Evolutionary conservation across 2,113 vertebrate species (phyloP), one percentile per base, ranked within the genome.

Genomic region (Prietella phreatophila): DNA sequence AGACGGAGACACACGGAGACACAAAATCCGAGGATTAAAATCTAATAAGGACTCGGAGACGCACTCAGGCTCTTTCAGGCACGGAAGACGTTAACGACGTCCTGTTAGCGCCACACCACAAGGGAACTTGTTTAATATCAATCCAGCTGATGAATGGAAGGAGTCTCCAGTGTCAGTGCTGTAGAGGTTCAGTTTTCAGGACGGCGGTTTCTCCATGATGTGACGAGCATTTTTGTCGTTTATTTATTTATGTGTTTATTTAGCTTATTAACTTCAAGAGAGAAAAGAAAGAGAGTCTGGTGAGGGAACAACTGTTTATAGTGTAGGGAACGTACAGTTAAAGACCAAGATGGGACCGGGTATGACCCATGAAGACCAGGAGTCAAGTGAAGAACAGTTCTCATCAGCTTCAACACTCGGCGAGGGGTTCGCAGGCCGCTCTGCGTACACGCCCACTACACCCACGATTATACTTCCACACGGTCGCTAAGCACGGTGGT

Each of bases 11-110:
- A 85, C 73, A 88, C 58, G 42, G 60, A 88, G 84, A 82, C 86
- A 85, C 75, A 89, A 85, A 80, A n/a, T 65, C 65, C 22, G 73
- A 69, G 90, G 85, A 91, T 91, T 90, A 90, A 79, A 91, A 85
- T 83, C 67, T 56, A 88, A 76, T 91, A 91, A 89, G 63, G 84
- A 88, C 79, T 78, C 56, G 42, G 86, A 86, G 85, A 87, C 87
- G 47, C 86, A 67, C 84, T 83, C 39, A 47, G 47, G n/a, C 36
- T 76, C 84, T 61, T 71, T 90, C 75, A 80, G 82, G 84, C 86
- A 86, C 60, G 53, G 61, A 50, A 58, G 27, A 79, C 75, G 82
- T 90, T 83, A 87, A 82, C 25, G 13, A 76, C n/a, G 11, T 76
- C 47, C 60, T 79, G 63, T 17, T 50, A 7, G 69, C 8, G 30